phyloP scores from a whole-genome alignment of 2,797 vertebrate species.

The Mormyrops boulengeri region DNA sequence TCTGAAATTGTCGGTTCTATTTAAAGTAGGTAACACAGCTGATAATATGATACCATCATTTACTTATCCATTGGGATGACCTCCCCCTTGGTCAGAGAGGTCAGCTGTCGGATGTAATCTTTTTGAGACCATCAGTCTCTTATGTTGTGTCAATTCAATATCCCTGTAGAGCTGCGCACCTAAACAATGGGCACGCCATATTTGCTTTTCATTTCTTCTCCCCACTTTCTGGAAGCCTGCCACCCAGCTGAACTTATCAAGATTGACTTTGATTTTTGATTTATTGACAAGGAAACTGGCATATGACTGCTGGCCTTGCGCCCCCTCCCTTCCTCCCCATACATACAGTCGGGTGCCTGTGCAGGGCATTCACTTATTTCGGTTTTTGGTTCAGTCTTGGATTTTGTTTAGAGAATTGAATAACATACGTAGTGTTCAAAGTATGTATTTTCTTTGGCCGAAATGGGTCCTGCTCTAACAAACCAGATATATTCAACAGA shows the following conservation, averaged over 20 bases:
- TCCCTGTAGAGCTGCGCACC: not conserved
- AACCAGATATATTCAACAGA: not conserved
- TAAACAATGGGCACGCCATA: not conserved
- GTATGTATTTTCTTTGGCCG: constrained; percentile 19
- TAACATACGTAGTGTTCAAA: constrained; percentile 7
- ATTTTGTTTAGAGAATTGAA: not conserved
- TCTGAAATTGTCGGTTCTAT: not conserved
- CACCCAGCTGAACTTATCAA: not conserved
- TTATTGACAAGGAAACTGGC: not conserved
- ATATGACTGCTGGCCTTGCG: not conserved
- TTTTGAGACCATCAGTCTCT: not conserved
- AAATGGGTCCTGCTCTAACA: not conserved
- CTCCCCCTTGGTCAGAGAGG: not conserved
- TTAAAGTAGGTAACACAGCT: not conserved
- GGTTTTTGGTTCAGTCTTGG: not conserved
- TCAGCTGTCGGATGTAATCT: not conserved
- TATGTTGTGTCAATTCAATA: not conserved
- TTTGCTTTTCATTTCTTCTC: not conserved
- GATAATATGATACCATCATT: not conserved
- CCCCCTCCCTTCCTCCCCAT: not conserved
- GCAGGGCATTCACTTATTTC: not conserved
- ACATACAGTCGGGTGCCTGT: not conserved
- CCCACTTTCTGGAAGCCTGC: not conserved
- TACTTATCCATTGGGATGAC: not conserved
- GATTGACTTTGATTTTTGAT: constrained; percentile 10